Conservation (phyloP, 2,113 vertebrate genomes). For the Callocephalon fimbriatum region DNA sequence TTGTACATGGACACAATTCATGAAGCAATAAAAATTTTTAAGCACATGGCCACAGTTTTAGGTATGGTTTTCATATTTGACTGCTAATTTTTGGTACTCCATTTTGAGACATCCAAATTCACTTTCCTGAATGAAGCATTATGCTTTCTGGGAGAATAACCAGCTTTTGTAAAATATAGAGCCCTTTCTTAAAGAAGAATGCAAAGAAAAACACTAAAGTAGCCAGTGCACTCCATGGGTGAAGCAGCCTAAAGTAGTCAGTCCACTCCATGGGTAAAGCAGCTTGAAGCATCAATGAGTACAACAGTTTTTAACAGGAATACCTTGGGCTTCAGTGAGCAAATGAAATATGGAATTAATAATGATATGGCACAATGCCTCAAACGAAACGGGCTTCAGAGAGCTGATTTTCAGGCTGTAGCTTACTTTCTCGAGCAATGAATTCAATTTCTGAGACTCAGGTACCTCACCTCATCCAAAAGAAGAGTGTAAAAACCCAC, state of each 20-base stretch:
- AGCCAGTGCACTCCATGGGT: background rate
- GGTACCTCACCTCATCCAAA: background rate
- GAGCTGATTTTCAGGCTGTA: background rate
- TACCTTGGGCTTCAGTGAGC: background rate
- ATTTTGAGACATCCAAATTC: background rate
- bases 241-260: background rate
- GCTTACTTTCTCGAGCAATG: background rate
- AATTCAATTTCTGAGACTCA: background rate
- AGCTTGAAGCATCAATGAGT: background rate
- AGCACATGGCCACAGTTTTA: background rate
- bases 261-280: background rate
- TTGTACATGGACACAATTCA: background rate
- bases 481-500: background rate
- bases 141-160: background rate
- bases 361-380: background rate
- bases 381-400: background rate
- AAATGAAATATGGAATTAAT: background rate
- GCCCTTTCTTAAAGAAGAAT: background rate
- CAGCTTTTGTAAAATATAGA: background rate
- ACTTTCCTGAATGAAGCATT: background rate
- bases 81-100: background rate
- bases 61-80: background rate
- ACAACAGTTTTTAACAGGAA: background rate
- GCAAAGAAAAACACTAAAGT: background rate
- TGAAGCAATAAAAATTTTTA: background rate